Base-by-base conservation (phyloP, 2,113 vertebrate species). In the Delphinus delphis region DNA sequence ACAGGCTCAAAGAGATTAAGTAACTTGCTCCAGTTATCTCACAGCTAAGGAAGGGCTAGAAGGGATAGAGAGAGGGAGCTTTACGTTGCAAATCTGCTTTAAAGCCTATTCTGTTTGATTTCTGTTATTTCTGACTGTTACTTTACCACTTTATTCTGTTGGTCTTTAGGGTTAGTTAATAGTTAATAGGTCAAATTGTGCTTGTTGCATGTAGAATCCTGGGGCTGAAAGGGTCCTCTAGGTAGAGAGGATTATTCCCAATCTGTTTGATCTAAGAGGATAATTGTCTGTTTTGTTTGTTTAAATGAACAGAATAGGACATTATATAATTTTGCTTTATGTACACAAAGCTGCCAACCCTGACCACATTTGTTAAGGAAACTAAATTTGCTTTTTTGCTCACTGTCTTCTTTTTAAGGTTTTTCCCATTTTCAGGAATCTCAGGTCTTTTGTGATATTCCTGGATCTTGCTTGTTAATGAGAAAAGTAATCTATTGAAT, bases 221-320 rank as follows among this genome's bases (percentile, higher is more conserved):
- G 8, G 21, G 12, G 67, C 36, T 88, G n/a, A 76, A 94, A 76
- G 58, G 67, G 28, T 91, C 21, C 67, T 47, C 38, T 90, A 31
- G 44, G 31, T 82, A 68, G 47, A 36, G 79, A 76, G 21, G 38
- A 62, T 91, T 82, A 60, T 91, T 68, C 38, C 10, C 88, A 79
- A 71, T 87, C 31, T 70, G 1, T 95, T 88, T 95, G 25, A 79
- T 53, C 44, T 55, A 28, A 92, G 53, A 96, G 36, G 18, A 5
- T 89, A 38, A 88, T 88, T 95, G 33, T 71, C 10, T 94, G 6
- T 89, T 84, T 95, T 89, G 23, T 88, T 82, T 77, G 68, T 73
- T 77, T 95, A 76, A 68, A 82, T 88, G 28, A 88, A 63, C 55
- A 83, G 70, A 88, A 47, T 36, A 26, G 23, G 77, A 25, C 4